Percentiles rank a stretch among this genome's conserved stretches.
Conservation (phyloP, 2,797 vertebrate species). For the Mionectes olivaceus region DNA sequence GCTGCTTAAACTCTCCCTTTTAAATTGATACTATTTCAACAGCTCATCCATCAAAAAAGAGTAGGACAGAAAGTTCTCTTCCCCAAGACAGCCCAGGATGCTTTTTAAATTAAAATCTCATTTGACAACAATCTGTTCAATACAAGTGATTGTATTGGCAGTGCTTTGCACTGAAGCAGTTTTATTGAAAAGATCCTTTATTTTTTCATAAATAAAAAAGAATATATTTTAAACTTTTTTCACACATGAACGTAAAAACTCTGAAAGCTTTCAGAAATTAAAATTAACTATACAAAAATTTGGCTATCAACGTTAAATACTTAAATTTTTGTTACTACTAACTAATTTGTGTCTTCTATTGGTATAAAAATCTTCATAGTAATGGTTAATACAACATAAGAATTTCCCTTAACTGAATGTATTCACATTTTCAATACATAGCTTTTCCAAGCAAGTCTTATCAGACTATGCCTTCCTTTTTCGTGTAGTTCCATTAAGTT, state of each 20-base stretch:
- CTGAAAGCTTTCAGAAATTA: constrained; percentile 57
- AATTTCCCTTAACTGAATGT: background rate
- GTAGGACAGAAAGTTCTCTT: background rate
- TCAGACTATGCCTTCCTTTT: constrained; percentile 67
- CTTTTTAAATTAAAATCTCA: background rate
- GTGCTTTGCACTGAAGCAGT: constrained; percentile 32
- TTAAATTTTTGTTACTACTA: constrained; percentile 35
- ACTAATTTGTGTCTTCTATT: constrained; percentile 47
- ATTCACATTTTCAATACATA: constrained; percentile 28
- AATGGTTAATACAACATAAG: background rate
- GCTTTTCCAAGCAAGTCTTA: background rate
- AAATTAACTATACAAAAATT: constrained; percentile 65
- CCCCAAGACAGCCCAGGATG: background rate
- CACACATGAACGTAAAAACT: constrained; percentile 59
- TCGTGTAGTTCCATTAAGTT: constrained; percentile 47
- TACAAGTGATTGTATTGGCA: background rate
- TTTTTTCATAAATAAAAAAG: constrained; percentile 71
- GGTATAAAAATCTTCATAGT: constrained; percentile 58
- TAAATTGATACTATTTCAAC: background rate
- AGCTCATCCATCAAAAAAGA: background rate
- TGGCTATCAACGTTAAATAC: constrained; percentile 57
- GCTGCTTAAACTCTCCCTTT: background rate
- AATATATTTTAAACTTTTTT: constrained; percentile 58
- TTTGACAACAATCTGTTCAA: background rate
- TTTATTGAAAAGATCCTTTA: constrained; percentile 65